Percentiles rank a stretch among this genome's conserved stretches.
Evolutionary conservation across 2,113 vertebrate species (phyloP).

Genomic region (Rostratula benghalensis): DNA sequence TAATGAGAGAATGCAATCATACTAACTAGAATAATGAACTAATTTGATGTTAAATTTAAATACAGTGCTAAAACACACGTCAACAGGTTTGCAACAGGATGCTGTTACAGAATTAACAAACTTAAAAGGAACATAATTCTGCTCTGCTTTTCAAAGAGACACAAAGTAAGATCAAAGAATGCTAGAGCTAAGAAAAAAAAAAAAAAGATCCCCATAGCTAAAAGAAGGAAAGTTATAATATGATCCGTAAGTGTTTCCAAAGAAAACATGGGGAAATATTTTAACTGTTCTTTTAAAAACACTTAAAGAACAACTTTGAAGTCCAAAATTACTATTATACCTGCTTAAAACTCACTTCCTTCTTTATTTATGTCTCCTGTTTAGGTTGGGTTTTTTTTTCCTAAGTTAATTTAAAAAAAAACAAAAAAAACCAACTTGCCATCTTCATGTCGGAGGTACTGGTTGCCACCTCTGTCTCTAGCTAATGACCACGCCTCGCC

Average conservation of each 20-base stretch:
- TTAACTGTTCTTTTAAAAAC: background rate
- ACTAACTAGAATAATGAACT: background rate
- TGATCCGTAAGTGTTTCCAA: background rate
- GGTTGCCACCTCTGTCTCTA: conserved; percentile 95
- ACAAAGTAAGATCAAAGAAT: background rate
- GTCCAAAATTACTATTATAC: background rate
- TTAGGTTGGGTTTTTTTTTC: background rate
- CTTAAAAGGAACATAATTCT: background rate
- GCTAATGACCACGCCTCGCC: conserved; percentile 98
- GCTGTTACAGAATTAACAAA: background rate
- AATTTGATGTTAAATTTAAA: background rate
- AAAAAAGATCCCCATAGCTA: background rate
- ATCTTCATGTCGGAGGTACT: conserved; percentile 96
- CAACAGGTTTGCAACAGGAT: background rate
- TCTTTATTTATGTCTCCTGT: background rate
- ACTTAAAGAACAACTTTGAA: background rate
- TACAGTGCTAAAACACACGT: background rate
- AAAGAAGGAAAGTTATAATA: background rate
- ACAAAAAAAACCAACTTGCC: conserved; percentile 83
- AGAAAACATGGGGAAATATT: background rate
- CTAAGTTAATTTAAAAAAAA: background rate
- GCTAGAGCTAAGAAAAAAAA: background rate
- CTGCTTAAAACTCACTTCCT: background rate
- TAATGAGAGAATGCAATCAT: background rate
- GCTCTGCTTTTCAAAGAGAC: background rate